Percentiles rank a stretch among this genome's conserved stretches.
phyloP scores from a whole-genome alignment of 2,113 vertebrate species.

The Cavia porcellus region DNA sequence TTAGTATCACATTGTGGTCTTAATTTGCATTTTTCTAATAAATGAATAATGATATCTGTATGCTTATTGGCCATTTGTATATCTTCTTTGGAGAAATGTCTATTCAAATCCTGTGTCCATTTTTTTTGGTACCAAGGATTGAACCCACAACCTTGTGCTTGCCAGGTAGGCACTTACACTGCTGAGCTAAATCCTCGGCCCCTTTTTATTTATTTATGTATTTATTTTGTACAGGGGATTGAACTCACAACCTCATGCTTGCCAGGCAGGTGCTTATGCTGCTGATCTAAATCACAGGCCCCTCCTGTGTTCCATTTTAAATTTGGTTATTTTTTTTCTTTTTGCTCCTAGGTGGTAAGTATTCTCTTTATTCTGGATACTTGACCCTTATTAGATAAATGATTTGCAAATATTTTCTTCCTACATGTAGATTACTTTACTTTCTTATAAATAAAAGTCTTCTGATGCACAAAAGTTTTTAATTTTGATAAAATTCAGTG shows the following conservation, averaged over 20 bases:
- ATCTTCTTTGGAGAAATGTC: background rate
- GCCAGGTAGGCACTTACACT: no score
- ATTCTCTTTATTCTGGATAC: background rate
- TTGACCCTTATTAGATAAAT: background rate
- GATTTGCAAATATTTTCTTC: slow-evolving; percentile 44
- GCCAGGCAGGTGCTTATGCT: no score
- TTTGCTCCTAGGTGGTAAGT: background rate
- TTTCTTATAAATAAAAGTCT: background rate
- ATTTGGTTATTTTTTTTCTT: background rate
- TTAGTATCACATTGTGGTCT: background rate
- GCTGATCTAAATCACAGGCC: no score
- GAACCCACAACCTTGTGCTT: no score
- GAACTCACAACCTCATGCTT: no score
- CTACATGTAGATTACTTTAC: background rate
- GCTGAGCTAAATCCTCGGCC: no score
- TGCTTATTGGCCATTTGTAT: background rate
- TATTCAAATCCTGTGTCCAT: background rate
- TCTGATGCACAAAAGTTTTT: background rate
- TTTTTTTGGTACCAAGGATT: background rate
- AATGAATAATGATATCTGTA: background rate
- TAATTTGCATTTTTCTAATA: slow-evolving; percentile 45
- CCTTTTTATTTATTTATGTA: no score
- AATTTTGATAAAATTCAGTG: background rate
- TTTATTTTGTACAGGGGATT: no score
- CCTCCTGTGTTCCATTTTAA: background rate